These are phyloP conservation scores for Microtus pennsylvanicus DNA, from an alignment of 2,113 vertebrate species.

Conservation along the genomic window DNA sequence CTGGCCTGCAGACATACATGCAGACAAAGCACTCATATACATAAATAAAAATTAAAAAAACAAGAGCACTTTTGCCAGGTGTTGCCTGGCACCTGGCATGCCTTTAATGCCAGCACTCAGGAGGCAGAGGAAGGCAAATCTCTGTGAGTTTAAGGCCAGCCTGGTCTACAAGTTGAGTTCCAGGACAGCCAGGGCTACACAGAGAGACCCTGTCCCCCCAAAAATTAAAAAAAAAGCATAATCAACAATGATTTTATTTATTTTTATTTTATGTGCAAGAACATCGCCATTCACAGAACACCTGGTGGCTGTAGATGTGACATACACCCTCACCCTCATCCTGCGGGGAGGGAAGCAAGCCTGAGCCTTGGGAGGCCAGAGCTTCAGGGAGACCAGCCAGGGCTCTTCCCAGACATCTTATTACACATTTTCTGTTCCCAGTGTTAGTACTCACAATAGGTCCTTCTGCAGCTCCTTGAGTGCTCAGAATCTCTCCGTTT, in stretches of 20 bases:
- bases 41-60: not conserved
- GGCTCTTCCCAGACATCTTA: not conserved
- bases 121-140: not conserved
- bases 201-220: not conserved
- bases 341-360: not conserved
- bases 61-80: not conserved
- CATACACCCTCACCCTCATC: rapidly evolving
- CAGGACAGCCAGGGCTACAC: not conserved
- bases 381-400: not conserved
- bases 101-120: not conserved
- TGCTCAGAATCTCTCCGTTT: not conserved
- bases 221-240: not conserved
- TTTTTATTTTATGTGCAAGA: not conserved
- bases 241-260: not conserved
- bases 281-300: not conserved
- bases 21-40: not conserved
- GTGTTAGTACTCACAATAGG: slow-evolving; percentile 47
- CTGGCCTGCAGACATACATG: not conserved
- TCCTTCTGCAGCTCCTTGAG: not conserved
- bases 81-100: not conserved
- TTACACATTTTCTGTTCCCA: not conserved
- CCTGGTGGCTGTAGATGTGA: rapidly evolving
- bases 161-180: not conserved
- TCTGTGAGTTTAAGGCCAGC: not conserved
- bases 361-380: not conserved